phyloP scores from a whole-genome alignment of 2,797 vertebrate species.

The Oreochromis mossambicus region DNA sequence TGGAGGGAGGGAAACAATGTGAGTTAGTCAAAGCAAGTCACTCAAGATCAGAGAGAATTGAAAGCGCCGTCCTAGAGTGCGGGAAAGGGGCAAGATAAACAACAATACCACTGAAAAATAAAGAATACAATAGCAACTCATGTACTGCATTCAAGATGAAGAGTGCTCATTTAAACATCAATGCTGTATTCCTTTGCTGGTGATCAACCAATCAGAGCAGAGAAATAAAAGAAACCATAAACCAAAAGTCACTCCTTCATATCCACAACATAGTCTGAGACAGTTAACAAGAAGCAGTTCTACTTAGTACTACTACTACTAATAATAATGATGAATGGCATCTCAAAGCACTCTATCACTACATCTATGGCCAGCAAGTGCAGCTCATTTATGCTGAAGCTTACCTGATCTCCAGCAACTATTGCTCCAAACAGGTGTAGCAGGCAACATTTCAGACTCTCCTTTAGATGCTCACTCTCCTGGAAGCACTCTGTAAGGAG shows the following conservation, averaged over 20 bases:
- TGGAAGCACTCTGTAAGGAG: slow-evolving; percentile 91
- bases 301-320: background rate
- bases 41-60: background rate
- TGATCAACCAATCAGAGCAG: background rate
- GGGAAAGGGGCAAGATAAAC: background rate
- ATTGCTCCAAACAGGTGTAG: slow-evolving; percentile 95
- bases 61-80: background rate
- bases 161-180: background rate
- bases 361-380: background rate
- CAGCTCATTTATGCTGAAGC: background rate
- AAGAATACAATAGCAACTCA: background rate
- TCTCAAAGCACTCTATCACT: background rate
- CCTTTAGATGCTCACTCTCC: slow-evolving; percentile 97
- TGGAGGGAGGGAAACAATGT: background rate
- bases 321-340: background rate
- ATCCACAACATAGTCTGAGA: background rate
- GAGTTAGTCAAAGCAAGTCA: background rate
- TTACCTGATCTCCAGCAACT: slow-evolving; percentile 93
- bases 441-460: slow-evolving; percentile 94
- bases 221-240: background rate
- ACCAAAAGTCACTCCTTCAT: background rate
- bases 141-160: background rate
- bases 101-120: background rate
- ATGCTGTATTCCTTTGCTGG: background rate
- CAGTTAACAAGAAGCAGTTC: background rate